These are phyloP conservation scores for Spilosoma lubricipeda DNA, from an alignment of 2,888 invertebrate genomes.

Conservation along the genomic window DNA sequence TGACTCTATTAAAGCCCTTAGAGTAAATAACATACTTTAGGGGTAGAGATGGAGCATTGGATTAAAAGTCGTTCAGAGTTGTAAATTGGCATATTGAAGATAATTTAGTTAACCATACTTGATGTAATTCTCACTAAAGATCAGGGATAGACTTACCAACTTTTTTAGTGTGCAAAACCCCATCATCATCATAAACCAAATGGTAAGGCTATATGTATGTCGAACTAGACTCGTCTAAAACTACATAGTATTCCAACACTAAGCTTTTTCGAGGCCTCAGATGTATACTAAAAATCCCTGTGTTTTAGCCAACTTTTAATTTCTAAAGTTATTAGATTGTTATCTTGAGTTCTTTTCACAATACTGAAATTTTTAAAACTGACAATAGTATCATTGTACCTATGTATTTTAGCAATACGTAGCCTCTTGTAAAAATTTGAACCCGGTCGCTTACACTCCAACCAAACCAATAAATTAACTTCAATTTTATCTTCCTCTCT, in stretches of 20 bases:
- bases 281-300: background rate
- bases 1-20: too few species aligned
- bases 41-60: background rate
- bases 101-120: background rate
- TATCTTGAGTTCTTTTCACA: background rate
- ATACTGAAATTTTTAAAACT: background rate
- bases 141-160: background rate
- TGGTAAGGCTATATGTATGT: background rate
- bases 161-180: background rate
- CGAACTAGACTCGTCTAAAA: background rate
- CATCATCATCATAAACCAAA: background rate
- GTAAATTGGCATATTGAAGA: background rate
- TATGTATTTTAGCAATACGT: background rate
- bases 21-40: too few species aligned
- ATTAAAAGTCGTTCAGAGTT: background rate
- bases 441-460: background rate
- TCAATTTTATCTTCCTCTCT: constrained; percentile 33
- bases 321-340: too few species aligned
- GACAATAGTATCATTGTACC: background rate
- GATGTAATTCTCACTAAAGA: background rate
- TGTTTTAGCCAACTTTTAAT: too few species aligned
- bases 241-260: background rate
- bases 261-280: background rate
- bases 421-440: background rate
- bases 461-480: constrained; percentile 30